phyloP scores from a whole-genome alignment of 2,888 invertebrate species.

The Leucozona laternaria region DNA sequence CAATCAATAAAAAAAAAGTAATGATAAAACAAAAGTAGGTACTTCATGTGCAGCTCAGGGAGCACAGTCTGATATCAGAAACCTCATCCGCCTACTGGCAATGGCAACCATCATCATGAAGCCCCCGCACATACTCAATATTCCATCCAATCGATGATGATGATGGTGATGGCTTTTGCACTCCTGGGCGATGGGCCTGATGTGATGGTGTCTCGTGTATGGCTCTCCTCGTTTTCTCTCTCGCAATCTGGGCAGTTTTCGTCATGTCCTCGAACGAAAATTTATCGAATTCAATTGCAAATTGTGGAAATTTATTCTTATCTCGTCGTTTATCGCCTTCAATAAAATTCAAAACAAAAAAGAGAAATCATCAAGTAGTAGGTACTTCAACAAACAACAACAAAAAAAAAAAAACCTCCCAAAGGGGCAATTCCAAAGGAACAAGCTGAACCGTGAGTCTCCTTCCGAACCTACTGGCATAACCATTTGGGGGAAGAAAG shows the following conservation, averaged over 20 bases:
- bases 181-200: constrained; percentile 1
- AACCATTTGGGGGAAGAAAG: constrained; percentile 43
- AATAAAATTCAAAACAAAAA: constrained; percentile 64
- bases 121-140: constrained; percentile 34
- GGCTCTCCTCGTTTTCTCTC: neutral
- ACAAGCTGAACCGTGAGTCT: constrained; percentile 13
- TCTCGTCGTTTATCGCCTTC: constrained; percentile 74
- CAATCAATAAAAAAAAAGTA: neutral
- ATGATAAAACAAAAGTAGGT: constrained; percentile 30
- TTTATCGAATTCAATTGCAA: constrained; percentile 71
- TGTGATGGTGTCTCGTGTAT: neutral
- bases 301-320: constrained; percentile 74
- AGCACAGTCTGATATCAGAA: constrained; percentile 34
- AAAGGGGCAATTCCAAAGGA: constrained; percentile 33
- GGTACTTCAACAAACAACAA: neutral
- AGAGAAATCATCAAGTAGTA: constrained; percentile 43
- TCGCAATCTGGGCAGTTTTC: neutral
- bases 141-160: constrained; percentile 18
- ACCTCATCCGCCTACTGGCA: constrained; percentile 58
- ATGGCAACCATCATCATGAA: neutral
- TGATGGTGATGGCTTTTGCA: constrained; percentile 30
- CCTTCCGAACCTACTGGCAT: constrained; percentile 3
- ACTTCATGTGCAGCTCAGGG: constrained; percentile 24
- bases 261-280: constrained; percentile 46
- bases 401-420: neutral